Conservation (phyloP, 2,888 invertebrate genomes). For the Scaptodrosophila latifasciaeformis region DNA sequence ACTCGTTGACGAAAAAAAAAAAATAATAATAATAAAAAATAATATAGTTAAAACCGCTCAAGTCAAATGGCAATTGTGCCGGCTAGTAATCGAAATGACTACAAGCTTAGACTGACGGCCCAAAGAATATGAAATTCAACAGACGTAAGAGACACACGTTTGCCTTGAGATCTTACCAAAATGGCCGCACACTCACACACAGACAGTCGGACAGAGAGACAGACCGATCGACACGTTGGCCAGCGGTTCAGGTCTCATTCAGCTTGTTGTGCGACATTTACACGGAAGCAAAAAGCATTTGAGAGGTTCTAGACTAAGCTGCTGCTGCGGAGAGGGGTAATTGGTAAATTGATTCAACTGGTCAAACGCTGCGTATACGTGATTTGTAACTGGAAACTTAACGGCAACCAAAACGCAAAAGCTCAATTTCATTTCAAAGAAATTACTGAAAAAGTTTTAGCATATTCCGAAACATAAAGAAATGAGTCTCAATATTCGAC, state of each 20-base stretch:
- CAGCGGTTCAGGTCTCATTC: conserved; percentile 45
- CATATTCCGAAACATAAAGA: too few species aligned
- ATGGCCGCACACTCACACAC: conserved; percentile 40
- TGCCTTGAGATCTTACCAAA: conserved; percentile 70
- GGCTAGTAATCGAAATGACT: conserved; percentile 62
- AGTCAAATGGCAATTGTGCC: conserved; percentile 64
- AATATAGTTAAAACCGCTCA: conserved; percentile 50
- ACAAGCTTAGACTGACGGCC: conserved; percentile 61
- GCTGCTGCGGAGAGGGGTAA: too few species aligned
- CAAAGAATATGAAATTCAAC: conserved; percentile 35
- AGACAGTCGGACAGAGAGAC: too few species aligned
- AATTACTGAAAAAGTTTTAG: conserved; percentile 2
- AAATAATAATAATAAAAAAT: conserved; percentile 29
- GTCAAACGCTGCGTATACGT: conserved; percentile 52
- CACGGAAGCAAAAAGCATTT: conserved; percentile 65
- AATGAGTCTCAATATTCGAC: too few species aligned
- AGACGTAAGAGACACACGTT: conserved; percentile 67
- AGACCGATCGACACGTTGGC: conserved; percentile 16
- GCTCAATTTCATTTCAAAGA: conserved; percentile 2
- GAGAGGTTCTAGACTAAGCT: too few species aligned
- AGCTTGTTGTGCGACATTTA: conserved; percentile 59
- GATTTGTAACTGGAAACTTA: conserved; percentile 42
- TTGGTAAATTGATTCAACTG: too few species aligned
- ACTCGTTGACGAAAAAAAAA: conserved; percentile 26
- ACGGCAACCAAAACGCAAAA: too few species aligned